A percentile compares a stretch with the other conserved stretches of the same genome.
Conservation (phyloP, 2,113 vertebrate species). For the Lagopus muta region DNA sequence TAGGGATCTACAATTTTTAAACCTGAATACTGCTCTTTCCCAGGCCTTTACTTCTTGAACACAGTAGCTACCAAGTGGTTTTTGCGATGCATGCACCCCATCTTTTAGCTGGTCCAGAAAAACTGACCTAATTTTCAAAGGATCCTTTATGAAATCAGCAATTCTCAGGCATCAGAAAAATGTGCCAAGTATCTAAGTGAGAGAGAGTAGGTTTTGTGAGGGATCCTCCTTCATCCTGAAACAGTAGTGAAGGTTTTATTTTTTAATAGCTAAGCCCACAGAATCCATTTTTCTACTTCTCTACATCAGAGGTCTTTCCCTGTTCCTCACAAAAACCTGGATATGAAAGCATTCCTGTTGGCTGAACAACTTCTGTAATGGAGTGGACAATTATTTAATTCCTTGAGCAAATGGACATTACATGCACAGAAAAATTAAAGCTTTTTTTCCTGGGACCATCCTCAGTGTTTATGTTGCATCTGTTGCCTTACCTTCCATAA, state of each 20-base stretch:
- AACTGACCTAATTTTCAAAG: not conserved
- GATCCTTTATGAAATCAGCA: not conserved
- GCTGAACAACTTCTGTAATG: not conserved
- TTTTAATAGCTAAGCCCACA: not conserved
- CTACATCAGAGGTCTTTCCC: not conserved
- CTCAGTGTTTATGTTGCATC: not conserved
- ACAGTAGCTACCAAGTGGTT: not conserved
- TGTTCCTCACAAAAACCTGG: not conserved
- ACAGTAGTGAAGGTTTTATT: not conserved
- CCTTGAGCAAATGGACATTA: not conserved
- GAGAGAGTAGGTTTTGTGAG: not conserved
- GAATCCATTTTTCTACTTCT: not conserved
- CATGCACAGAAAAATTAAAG: not conserved
- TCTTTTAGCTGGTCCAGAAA: not conserved
- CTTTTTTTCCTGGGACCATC: not conserved
- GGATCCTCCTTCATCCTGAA: not conserved
- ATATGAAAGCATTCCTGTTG: not conserved
- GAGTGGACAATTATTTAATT: not conserved
- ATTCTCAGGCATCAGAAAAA: not conserved
- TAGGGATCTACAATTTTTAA: not conserved
- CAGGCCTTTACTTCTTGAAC: not conserved
- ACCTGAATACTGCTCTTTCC: not conserved
- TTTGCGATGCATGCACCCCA: not conserved
- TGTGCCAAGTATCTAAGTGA: not conserved
- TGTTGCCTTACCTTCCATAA: constrained; percentile 93